These are phyloP conservation scores for Caenorhabditis parvicauda DNA, from an alignment of 2,888 invertebrate species.

Conservation along the genomic window DNA sequence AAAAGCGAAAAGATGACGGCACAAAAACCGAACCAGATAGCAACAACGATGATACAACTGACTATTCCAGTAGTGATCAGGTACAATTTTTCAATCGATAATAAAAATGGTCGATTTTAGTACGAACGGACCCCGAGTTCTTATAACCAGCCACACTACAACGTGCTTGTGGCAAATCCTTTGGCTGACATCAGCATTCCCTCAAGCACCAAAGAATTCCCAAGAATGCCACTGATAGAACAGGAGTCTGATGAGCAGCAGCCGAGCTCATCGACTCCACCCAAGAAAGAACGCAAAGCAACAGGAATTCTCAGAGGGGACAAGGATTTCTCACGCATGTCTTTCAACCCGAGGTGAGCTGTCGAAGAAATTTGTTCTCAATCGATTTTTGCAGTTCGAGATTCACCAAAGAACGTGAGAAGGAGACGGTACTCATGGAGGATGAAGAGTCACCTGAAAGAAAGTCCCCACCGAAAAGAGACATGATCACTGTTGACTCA, in stretches of 20 bases:
- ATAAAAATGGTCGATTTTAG: conserved; percentile 5
- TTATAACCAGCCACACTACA: conserved; percentile 30
- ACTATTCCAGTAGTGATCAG: conserved; percentile 57
- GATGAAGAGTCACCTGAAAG: conserved; percentile 18
- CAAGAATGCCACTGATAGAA: neutral
- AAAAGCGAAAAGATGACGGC: conserved; percentile 38
- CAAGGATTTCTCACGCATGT: conserved; percentile 56
- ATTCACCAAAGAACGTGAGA: conserved; percentile 11
- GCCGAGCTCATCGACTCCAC: conserved; percentile 30
- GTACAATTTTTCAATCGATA: conserved; percentile 1
- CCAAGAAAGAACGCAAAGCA: conserved; percentile 9
- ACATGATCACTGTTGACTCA: conserved; percentile 37
- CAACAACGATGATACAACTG: conserved; percentile 60
- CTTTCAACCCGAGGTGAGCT: conserved; percentile 51
- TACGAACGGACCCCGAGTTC: conserved; percentile 26
- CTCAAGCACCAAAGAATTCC: conserved; percentile 4
- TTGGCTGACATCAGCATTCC: conserved; percentile 34
- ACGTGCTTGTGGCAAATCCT: conserved; percentile 53
- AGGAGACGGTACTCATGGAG: conserved; percentile 20
- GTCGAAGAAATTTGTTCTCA: neutral
- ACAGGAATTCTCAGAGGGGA: conserved; percentile 34
- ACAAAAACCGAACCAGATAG: conserved; percentile 56
- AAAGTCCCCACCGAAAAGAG: conserved; percentile 15
- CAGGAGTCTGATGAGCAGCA: conserved; percentile 26
- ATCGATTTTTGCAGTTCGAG: conserved; percentile 9